A percentile compares a stretch with the other conserved stretches of the same genome.
Evolutionary conservation across 2,888 invertebrate genomes (phyloP).

Genomic region (Abrostola triplasia): DNA sequence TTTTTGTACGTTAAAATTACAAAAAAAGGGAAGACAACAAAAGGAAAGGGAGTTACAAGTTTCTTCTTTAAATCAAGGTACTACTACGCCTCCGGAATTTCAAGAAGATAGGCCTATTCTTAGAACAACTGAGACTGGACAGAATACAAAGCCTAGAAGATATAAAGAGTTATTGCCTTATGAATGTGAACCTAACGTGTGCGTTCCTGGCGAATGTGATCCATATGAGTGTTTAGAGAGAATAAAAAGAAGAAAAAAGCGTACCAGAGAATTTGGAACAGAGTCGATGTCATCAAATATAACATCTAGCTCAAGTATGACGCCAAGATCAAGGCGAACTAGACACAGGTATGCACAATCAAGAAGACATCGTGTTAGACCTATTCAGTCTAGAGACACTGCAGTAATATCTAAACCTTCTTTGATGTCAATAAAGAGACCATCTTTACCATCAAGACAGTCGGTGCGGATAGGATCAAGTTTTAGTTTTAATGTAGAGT

Average conservation of each 20-base stretch:
- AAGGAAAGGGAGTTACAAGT: slow-evolving; percentile 19
- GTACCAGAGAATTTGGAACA: slow-evolving; percentile 34
- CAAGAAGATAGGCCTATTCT: slow-evolving; percentile 23
- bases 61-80: slow-evolving; percentile 44
- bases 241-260: slow-evolving; percentile 51
- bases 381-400: slow-evolving; percentile 19
- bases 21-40: slow-evolving; percentile 49
- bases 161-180: slow-evolving; percentile 54
- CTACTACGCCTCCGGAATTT: slow-evolving; percentile 42
- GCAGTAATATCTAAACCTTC: slow-evolving; percentile 23
- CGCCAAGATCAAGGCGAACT: slow-evolving; percentile 22
- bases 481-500: slow-evolving; percentile 64
- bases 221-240: slow-evolving; percentile 56
- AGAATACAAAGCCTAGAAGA: slow-evolving; percentile 38
- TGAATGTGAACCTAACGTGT: slow-evolving; percentile 63
- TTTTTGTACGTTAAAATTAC: slow-evolving; percentile 63
- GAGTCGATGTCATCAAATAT: slow-evolving; percentile 28
- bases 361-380: slow-evolving; percentile 23
- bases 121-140: slow-evolving; percentile 34
- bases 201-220: slow-evolving; percentile 62
- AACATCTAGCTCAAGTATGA: slow-evolving; percentile 41
- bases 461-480: slow-evolving; percentile 59
- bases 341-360: slow-evolving; percentile 33
- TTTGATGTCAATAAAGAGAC: slow-evolving; percentile 17
- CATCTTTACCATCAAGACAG: slow-evolving; percentile 42